Conservation (phyloP, 2,888 invertebrate genomes). For the Drosophila dives region DNA sequence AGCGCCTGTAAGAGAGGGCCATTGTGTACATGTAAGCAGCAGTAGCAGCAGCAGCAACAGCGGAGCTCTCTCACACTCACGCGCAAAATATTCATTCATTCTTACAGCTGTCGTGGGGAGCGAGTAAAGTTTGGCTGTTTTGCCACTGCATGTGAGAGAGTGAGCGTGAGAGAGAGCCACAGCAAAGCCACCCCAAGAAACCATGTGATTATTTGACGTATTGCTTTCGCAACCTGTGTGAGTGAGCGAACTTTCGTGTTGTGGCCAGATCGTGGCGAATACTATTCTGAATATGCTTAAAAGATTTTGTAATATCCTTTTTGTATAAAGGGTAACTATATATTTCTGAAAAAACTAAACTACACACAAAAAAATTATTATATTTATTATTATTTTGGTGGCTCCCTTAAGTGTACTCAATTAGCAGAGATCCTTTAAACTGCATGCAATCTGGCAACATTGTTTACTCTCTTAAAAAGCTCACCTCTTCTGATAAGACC, state of each 20-base stretch:
- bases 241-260: slow-evolving; percentile 25
- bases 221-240: slow-evolving; percentile 59
- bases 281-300: background rate
- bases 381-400: background rate
- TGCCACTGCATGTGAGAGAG: slow-evolving; percentile 17
- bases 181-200: slow-evolving; percentile 58
- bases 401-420: background rate
- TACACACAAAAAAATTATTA: background rate
- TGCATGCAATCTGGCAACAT: slow-evolving; percentile 41
- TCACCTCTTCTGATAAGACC: slow-evolving; percentile 28
- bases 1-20: slow-evolving; percentile 42
- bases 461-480: slow-evolving; percentile 38
- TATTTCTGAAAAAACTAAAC: background rate
- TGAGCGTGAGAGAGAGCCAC: slow-evolving; percentile 17
- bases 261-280: slow-evolving; percentile 33
- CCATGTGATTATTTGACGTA: slow-evolving; percentile 65
- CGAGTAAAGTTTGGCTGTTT: slow-evolving; percentile 40
- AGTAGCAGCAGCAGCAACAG: slow-evolving; percentile 6
- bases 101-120: slow-evolving; percentile 51
- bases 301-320: background rate
- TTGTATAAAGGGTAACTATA: background rate
- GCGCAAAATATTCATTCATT: slow-evolving; percentile 61
- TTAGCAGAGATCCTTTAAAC: slow-evolving; percentile 30
- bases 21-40: slow-evolving; percentile 47
- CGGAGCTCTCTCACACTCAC: slow-evolving; percentile 46